Evolutionary conservation across 2,888 invertebrate genomes (phyloP), one percentile per base, ranked within the genome.

Genomic region (Merodon equestris): DNA sequence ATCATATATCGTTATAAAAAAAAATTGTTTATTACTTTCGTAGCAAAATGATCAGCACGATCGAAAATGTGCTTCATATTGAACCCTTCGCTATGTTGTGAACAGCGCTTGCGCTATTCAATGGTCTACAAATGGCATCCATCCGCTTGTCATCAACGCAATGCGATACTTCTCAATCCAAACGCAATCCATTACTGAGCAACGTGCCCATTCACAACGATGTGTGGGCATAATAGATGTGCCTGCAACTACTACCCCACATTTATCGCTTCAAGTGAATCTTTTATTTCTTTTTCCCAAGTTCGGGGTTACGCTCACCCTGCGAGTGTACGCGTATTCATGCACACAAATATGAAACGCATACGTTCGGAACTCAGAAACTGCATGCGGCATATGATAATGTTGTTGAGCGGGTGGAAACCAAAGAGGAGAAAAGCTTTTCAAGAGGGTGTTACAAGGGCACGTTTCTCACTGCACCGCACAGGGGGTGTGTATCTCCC

Each of bases 101-200:
- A n/a, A 40, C 3, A n/a, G 3, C 34, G 42, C 12, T 7, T 7
- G 15, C n/a, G 17, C 36, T 61, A 27, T 47, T 45, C 19, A 48
- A 58, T 50, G 44, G 27, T 56, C 38, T 73, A 45, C 40, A 34
- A 44, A 9, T 53, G 53, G 56, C 57, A 57, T 42, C 42, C 18
- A 40, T 40, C 34, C 36, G 64, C 48, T 44, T 64, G 50, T 47
- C 60, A 57, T 72, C 77, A 56, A 77, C 77, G 77, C 77, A 77
- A 77, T 48, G 67, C 73, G 67, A 77, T 77, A 67, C 63, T 73
- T 73, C 73, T 77, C 48, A 73, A 73, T 67, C 48, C 56, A 14
- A 60, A 53, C 63, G 67, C 56, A 63, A 72, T 14, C 45, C 45
- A 77, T 54, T 50, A 77, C 67, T n/a, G 10, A 10, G 9, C 40